Percentiles rank a stretch among this genome's conserved stretches.
These are phyloP conservation scores for Zophobas atratus DNA, from an alignment of 1,140 invertebrate species.

Conservation along the genomic window DNA sequence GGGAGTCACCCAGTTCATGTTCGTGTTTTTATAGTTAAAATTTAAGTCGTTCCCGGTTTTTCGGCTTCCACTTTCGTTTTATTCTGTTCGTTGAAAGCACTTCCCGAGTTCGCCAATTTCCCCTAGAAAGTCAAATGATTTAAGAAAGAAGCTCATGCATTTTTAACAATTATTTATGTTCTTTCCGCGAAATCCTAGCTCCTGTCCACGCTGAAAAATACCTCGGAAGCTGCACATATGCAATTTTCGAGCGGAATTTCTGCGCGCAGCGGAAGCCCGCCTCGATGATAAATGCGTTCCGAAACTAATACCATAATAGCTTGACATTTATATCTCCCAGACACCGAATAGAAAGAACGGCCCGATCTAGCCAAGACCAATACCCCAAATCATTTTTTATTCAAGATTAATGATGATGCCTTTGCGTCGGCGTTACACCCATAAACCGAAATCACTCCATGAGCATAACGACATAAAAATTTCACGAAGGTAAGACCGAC, in stretches of 20 bases:
- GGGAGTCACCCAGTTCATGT: no score
- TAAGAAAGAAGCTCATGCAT: no score
- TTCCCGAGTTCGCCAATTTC: constrained; percentile 10
- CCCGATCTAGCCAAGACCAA: constrained; percentile 5
- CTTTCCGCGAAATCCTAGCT: no score
- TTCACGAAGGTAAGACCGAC: constrained; percentile 4
- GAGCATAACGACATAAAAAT: constrained; percentile 32
- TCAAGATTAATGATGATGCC: constrained; percentile 35
- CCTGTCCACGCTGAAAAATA: no score
- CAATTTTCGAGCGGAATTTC: constrained; percentile 16
- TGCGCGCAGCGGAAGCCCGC: background rate
- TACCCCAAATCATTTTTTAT: constrained; percentile 22
- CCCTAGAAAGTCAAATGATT: no score
- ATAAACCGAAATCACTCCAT: constrained; percentile 34
- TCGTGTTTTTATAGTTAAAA: no score
- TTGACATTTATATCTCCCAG: constrained; percentile 25
- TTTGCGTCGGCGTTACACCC: constrained; percentile 12
- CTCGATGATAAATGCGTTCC: constrained; percentile 18
- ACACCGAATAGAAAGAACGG: constrained; percentile 2
- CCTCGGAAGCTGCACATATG: background rate
- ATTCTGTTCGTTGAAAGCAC: no score
- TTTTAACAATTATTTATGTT: no score
- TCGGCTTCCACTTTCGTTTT: no score
- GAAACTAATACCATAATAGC: constrained; percentile 32
- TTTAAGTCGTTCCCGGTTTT: no score